Conservation (phyloP, 2,888 invertebrate genomes). For the Itoplectis maculator region DNA sequence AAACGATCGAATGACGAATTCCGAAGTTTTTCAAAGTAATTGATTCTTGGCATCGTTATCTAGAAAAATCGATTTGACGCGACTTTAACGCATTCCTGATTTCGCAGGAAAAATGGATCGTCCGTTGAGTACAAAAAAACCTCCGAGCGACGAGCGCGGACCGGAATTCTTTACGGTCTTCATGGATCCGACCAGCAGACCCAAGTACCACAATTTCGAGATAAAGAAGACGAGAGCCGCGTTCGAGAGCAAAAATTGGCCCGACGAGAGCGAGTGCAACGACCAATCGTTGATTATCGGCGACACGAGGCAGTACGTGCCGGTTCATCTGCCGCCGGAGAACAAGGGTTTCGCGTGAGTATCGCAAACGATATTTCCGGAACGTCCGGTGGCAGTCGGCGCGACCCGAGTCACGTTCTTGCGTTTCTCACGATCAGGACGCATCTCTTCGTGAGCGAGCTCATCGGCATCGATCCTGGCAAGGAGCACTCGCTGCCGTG, state of each 20-base stretch:
- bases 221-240: slow-evolving; percentile 72
- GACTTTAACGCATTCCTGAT: no score
- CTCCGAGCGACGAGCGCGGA: slow-evolving; percentile 57
- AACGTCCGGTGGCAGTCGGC: no score
- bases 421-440: slow-evolving; percentile 67
- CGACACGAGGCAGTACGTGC: slow-evolving; percentile 85
- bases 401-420: slow-evolving; percentile 13
- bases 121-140: slow-evolving; percentile 23
- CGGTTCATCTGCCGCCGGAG: slow-evolving; percentile 90
- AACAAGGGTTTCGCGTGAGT: slow-evolving; percentile 91
- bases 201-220: slow-evolving; percentile 74
- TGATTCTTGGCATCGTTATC: slow-evolving; percentile 20
- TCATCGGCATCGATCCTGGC: slow-evolving; percentile 87
- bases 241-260: slow-evolving; percentile 75
- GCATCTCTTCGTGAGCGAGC: slow-evolving; percentile 82
- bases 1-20: slow-evolving; percentile 83
- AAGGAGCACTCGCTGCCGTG: slow-evolving; percentile 90
- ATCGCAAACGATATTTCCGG: slow-evolving; percentile 43
- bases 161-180: slow-evolving; percentile 71
- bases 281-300: slow-evolving; percentile 66
- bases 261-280: slow-evolving; percentile 73
- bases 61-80: no score
- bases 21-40: slow-evolving; percentile 73
- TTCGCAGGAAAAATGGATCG: slow-evolving; percentile 64
- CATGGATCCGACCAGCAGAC: slow-evolving; percentile 75